Base-by-base conservation (phyloP, 2,797 vertebrate genomes). In the Coccyzus lansbergi region DNA sequence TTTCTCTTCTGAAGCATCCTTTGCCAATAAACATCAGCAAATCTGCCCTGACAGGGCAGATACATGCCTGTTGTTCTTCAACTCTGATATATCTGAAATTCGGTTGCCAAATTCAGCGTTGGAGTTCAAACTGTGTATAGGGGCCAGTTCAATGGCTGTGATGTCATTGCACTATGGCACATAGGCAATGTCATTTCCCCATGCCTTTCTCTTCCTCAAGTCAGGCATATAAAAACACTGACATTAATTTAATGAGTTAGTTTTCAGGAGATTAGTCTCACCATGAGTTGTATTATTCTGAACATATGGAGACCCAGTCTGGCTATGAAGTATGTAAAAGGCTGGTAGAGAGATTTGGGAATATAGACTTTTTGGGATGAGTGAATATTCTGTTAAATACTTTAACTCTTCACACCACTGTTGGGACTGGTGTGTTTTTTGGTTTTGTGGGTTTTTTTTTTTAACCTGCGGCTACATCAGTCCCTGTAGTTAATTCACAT, bases 211-310 rank as follows among this genome's bases (percentile, higher is more conserved):
- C 53, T 52, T 52, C 44, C 42, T 58, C 44, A 81, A 78, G 60
- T 86, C 79, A 83, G 58, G 42, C 44, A 53, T 49, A 75, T 44
- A 64, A 92, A 92, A 81, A 65, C 76, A 81, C 19, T 85, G 69
- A 53, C 46, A 31, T 75, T 78, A 89, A 80, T 87, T 84, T 85
- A 95, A 87, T 78, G 65, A 91, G 58, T 86, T 88, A 7, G 31
- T 95, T 95, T 88, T 83, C 48, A 10, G 92, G 80, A 92, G 64
- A 95, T 95, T 94, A 90, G 76, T 76, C 81, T 94, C 82, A 93
- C 88, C 59, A 78, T 80, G 79, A 64, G 34, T 9, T 85, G 72
- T 51, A 92, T 95, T 86, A 85, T 80, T 93, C 51, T 59, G 86
- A 92, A 71, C 94, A 92, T 94, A 93, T 78, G 86, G 90, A 89